These are phyloP conservation scores for Microctenopoma stevenorrisi DNA, from an alignment of 2,797 vertebrate genomes.

Conservation along the genomic window DNA sequence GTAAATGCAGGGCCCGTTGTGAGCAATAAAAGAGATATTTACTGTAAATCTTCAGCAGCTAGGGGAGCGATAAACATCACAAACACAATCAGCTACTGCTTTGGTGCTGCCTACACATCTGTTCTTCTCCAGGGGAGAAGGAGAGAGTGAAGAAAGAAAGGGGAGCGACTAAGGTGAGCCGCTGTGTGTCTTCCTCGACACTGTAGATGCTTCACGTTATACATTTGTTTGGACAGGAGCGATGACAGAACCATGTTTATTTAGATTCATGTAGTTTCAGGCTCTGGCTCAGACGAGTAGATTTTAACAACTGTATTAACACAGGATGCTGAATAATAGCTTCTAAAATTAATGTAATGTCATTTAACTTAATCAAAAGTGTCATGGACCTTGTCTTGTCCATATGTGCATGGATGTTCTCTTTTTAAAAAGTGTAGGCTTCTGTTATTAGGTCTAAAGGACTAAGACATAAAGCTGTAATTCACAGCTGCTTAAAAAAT, in stretches of 20 bases:
- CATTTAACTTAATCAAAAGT: neutral
- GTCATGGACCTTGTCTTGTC: neutral
- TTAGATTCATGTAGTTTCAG: neutral
- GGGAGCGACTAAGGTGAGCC: neutral
- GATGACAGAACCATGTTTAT: neutral
- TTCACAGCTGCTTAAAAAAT: no score
- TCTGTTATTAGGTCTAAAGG: no score
- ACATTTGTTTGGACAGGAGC: conserved; percentile 5
- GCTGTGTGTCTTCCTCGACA: conserved; percentile 32
- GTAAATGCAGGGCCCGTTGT: conserved; percentile 64
- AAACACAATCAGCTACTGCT: conserved; percentile 81
- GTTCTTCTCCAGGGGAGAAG: conserved; percentile 62
- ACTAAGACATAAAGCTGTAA: no score
- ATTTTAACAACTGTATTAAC: neutral
- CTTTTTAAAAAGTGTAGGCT: no score
- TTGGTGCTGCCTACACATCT: conserved; percentile 77
- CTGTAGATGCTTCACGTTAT: conserved; percentile 10
- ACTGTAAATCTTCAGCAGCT: conserved; percentile 81
- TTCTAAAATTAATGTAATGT: no score
- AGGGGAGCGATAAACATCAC: conserved; percentile 79
- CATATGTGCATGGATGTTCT: neutral
- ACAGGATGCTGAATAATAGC: neutral
- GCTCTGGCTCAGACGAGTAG: no score
- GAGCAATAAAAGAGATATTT: conserved; percentile 82
- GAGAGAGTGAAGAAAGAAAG: conserved; percentile 15